Conservation (phyloP, 2,797 vertebrate species). For the Martes flavigula region DNA sequence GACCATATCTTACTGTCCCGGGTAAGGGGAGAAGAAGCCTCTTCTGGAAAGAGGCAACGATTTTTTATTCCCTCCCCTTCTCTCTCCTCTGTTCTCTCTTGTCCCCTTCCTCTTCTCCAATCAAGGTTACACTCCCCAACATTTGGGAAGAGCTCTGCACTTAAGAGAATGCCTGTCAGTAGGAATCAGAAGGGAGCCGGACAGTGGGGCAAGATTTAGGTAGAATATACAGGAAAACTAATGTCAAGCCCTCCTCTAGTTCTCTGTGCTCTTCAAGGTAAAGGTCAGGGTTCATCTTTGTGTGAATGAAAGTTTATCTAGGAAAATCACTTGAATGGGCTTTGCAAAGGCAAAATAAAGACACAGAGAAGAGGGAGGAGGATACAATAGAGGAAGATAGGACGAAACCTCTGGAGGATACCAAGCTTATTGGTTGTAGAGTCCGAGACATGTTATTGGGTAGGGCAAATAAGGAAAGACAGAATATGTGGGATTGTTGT, state of each 20-base stretch:
- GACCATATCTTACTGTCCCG: neutral
- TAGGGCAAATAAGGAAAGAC: neutral
- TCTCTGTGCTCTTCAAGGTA: neutral
- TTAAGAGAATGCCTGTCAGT: neutral
- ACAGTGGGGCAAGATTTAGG: neutral
- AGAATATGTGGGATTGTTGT: neutral
- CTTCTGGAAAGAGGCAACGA: neutral
- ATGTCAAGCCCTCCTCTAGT: neutral
- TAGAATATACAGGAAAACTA: neutral
- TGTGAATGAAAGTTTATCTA: neutral
- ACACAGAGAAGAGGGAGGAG: neutral
- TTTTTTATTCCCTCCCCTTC: neutral
- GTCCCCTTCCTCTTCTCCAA: neutral
- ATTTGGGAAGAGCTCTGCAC: neutral
- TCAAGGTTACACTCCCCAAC: neutral
- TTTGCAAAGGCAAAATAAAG: neutral
- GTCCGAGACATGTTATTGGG: neutral
- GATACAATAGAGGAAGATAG: neutral
- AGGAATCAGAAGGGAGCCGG: neutral
- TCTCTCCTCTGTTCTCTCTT: neutral
- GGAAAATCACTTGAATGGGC: neutral
- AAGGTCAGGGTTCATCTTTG: neutral
- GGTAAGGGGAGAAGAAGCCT: neutral
- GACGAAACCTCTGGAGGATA: neutral
- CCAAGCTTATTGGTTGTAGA: neutral